Percentiles rank a stretch among this genome's conserved stretches.
Evolutionary conservation across 1,140 invertebrate species (phyloP).

Genomic region (Drosophila prosaltans): DNA sequence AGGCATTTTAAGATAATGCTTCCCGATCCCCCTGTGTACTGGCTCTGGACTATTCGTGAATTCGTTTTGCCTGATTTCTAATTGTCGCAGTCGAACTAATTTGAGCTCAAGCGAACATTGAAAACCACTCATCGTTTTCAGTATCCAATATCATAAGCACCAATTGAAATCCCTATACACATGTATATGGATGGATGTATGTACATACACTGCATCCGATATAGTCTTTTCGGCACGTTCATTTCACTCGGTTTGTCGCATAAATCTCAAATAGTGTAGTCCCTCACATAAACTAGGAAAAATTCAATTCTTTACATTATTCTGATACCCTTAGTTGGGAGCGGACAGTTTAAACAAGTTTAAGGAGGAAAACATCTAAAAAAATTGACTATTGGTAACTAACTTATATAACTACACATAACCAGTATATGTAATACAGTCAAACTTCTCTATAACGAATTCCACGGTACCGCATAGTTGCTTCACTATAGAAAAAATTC

Average conservation of each 20-base stretch:
- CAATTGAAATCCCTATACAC: not conserved
- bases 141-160: not conserved
- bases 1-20: slow-evolving; percentile 73
- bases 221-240: slow-evolving; percentile 14
- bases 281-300: not conserved
- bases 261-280: not conserved
- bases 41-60: slow-evolving; percentile 40
- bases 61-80: slow-evolving; percentile 66
- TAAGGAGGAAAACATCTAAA: no score
- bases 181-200: no score
- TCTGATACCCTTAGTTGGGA: not conserved
- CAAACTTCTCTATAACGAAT: no score
- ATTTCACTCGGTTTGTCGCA: slow-evolving; percentile 9
- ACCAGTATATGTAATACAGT: no score
- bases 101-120: slow-evolving; percentile 42
- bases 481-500: no score
- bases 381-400: no score
- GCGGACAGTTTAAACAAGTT: no score
- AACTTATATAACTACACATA: no score
- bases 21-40: not conserved
- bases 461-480: no score
- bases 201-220: slow-evolving; percentile 2
- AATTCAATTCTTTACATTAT: not conserved
- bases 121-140: slow-evolving; percentile 38
- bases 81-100: slow-evolving; percentile 65